Base-by-base conservation (phyloP, 2,797 vertebrate genomes). In the Babyrousa celebensis region DNA sequence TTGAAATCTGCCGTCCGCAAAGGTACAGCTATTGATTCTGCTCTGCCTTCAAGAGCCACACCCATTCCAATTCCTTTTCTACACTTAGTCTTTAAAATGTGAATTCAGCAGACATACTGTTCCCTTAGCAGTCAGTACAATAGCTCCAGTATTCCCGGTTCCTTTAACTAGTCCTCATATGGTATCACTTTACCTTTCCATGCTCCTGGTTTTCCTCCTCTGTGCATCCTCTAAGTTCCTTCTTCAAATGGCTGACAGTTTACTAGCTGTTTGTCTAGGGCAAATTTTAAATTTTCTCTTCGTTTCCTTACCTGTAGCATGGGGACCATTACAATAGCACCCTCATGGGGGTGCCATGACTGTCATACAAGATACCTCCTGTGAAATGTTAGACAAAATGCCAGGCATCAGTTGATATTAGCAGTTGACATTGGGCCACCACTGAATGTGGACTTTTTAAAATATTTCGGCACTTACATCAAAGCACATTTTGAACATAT, bases 161-260 rank as follows among this genome's bases (percentile, higher is more conserved):
- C 40, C 74, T 75, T 43, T 70, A 58, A 21, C 27, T 12, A 14
- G 43, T 52, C 85, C 32, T 85, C 80, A 56, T 6, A 0, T 5
- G 43, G 23, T 56, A 25, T 58, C 23, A 9, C 78, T 79, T 68
- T 17, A 43, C 20, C 17, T 60, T 79, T 56, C 78, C 60, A 3
- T 58, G 85, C 48, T 54, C 58, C 82, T 54, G 82, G 65, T 67
- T 86, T 43, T 79, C 63, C 40, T 83, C 63, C 82, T 93, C 40
- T 48, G 85, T n/a, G 70, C 58, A 68, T 40, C 62, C 32, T 54
- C n/a, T 68, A 85, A 85, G 52, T n/a, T 79, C 40, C 25, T 93
- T 78, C 80, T 72, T 90, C 54, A 89, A 56, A 32, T 4, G 40
- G 20, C 58, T 36, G 11, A 29, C 8, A 27, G 12, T 5, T 62